A percentile compares a stretch with the other conserved stretches of the same genome.
Conservation (phyloP, 1,140 invertebrate genomes). For the Zaprionus camerounensis region DNA sequence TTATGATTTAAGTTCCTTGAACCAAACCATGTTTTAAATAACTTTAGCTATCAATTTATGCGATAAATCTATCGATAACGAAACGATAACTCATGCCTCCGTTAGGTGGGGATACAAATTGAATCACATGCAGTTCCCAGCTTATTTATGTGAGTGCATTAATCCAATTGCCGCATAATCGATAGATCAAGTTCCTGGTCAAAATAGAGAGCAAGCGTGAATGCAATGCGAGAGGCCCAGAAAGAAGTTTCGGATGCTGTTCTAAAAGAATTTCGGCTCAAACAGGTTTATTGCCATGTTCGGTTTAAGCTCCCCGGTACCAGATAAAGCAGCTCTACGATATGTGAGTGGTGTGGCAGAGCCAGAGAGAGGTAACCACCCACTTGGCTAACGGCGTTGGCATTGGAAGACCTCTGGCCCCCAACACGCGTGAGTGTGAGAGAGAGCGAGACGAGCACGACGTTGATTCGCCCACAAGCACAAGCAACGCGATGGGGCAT, state of each 20-base stretch:
- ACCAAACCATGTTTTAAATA: background rate
- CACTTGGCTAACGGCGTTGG: background rate
- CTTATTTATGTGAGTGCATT: background rate
- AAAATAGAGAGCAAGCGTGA: background rate
- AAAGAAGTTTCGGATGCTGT: too few relatives aligned
- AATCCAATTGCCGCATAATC: background rate
- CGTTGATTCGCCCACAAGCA: slow-evolving; percentile 60
- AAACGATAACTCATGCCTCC: background rate
- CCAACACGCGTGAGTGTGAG: background rate
- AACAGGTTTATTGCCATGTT: background rate
- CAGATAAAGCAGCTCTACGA: too few relatives aligned
- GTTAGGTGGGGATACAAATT: background rate
- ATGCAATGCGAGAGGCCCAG: background rate
- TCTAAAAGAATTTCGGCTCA: background rate
- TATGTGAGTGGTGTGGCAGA: background rate
- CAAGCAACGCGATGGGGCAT: slow-evolving; percentile 2
- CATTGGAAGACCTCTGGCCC: slow-evolving; percentile 8
- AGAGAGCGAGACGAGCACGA: slow-evolving; percentile 17
- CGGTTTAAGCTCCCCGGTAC: too few relatives aligned
- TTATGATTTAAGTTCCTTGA: too few relatives aligned
- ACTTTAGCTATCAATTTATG: background rate
- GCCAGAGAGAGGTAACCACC: background rate
- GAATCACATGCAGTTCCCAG: background rate
- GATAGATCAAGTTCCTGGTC: background rate
- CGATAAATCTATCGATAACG: background rate